Base-by-base conservation (phyloP, 2,888 invertebrate genomes). In the Drosophila nr. fundita region DNA sequence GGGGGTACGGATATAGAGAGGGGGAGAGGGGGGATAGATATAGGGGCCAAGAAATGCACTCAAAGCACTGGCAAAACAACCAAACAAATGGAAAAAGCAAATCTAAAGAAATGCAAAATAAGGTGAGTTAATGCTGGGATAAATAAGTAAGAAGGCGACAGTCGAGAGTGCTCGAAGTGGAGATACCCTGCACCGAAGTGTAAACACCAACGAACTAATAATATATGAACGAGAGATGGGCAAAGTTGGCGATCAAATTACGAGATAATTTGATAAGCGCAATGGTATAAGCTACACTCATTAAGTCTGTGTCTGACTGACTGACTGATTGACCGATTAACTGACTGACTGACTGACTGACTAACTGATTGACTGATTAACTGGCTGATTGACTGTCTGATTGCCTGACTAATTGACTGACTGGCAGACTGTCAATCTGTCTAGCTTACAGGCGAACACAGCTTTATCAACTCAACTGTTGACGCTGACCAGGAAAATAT, bases 1-100 rank as follows among this genome's bases (percentile, higher is more conserved):
- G 42, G 18, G 27, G 13, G 21, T 32, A 15, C 2, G 30, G 30
- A 30, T 30, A 18, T 36, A 32, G 36, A 21, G 27, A 63, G n/a
- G 49, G 36, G 45, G 53, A 68, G 68, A 79, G 52, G 52, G 73
- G 54, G n/a, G 13, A 7, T 24, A 24, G 32, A 30, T 24, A 69
- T n/a, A 54, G 42, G 38, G 38, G 64, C 62, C 61, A 78, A 62
- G 69, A 73, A 80, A 73, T 72, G 66, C 73, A 75, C 48, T 73
- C 73, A 83, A 74, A 83, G 66, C 67, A 45, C 8, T 27, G 45
- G 2, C 24, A 45, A 24, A 15, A 13, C 24, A 24, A 24, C 8
- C 45, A 24, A 68, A 30, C 36, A 49, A 49, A 38, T 30, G 2
- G n/a, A 21, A 49, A 59, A 58, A 24, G 24, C 45, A 15, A 24